These are phyloP conservation scores for Drosophila neonasuta DNA, from an alignment of 2,888 invertebrate species.

Conservation along the genomic window DNA sequence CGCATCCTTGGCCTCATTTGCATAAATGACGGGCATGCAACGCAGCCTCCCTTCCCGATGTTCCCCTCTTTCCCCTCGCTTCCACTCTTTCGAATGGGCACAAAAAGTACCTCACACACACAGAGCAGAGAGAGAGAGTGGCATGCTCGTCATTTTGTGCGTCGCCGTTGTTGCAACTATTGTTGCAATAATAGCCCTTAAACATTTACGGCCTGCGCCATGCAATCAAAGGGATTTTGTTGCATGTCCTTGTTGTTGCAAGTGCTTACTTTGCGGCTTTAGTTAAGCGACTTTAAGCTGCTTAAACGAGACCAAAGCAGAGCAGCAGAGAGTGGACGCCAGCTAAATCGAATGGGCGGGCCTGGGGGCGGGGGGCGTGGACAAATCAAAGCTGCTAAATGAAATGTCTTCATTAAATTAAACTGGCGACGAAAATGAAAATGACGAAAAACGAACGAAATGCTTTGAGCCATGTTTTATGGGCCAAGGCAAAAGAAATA, in stretches of 20 bases:
- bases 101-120: slow-evolving; percentile 28
- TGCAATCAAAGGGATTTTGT: slow-evolving; percentile 55
- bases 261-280: slow-evolving; percentile 40
- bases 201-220: slow-evolving; percentile 52
- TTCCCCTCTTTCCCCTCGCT: not conserved
- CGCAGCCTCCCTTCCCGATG: not conserved
- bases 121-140: not conserved
- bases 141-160: slow-evolving; percentile 7
- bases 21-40: slow-evolving; percentile 64
- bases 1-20: slow-evolving; percentile 75
- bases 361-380: not conserved
- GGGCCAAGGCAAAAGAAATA: slow-evolving; percentile 57
- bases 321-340: not conserved
- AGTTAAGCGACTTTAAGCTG: slow-evolving; percentile 33
- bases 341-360: not conserved
- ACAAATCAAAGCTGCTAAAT: slow-evolving; percentile 61
- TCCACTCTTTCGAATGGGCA: not conserved
- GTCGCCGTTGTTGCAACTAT: slow-evolving; percentile 55
- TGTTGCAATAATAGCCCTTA: slow-evolving; percentile 70
- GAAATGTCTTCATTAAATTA: slow-evolving; percentile 74
- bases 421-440: slow-evolving; percentile 62
- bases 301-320: not conserved
- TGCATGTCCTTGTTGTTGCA: slow-evolving; percentile 23
- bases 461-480: slow-evolving; percentile 59
- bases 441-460: slow-evolving; percentile 59